A percentile compares a stretch with the other conserved stretches of the same genome.
phyloP scores from a whole-genome alignment of 1,140 invertebrate genomes.

The Ceratina japonica region DNA sequence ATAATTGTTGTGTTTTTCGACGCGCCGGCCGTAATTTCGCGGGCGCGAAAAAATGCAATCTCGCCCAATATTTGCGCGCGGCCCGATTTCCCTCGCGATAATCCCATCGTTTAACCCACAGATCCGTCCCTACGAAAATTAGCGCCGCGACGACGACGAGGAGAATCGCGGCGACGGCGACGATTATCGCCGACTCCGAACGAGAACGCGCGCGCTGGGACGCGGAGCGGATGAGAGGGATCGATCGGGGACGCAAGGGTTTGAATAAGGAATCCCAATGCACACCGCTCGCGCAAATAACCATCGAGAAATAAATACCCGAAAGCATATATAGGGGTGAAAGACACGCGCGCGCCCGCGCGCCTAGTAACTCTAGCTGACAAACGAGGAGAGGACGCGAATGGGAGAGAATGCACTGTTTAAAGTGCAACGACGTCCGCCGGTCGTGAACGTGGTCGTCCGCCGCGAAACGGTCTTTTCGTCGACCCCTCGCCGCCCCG shows the following conservation, averaged over 20 bases:
- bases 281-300: constrained; percentile 1
- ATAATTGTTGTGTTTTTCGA: constrained; percentile 49
- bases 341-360: constrained; percentile 17
- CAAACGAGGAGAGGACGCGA: constrained; percentile 9
- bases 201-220: too few species aligned
- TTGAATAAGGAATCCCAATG: constrained; percentile 27
- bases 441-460: constrained; percentile 40
- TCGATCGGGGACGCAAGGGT: background rate
- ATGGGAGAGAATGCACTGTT: background rate
- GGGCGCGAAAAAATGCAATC: constrained; percentile 32
- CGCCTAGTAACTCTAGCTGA: constrained; percentile 16
- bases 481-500: too few species aligned
- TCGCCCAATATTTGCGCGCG: constrained; percentile 17
- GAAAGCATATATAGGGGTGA: constrained; percentile 26
- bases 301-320: constrained; percentile 31
- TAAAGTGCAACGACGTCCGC: constrained; percentile 12
- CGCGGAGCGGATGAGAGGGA: background rate
- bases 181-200: too few species aligned
- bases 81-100: background rate
- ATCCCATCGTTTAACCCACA: constrained; percentile 11
- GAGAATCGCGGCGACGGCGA: background rate
- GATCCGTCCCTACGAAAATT: background rate
- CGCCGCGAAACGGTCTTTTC: constrained; percentile 21
- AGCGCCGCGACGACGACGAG: background rate
- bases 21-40: constrained; percentile 39